Evolutionary conservation across 2,888 invertebrate genomes (phyloP).

Genomic region (Petrophora chlorosata): DNA sequence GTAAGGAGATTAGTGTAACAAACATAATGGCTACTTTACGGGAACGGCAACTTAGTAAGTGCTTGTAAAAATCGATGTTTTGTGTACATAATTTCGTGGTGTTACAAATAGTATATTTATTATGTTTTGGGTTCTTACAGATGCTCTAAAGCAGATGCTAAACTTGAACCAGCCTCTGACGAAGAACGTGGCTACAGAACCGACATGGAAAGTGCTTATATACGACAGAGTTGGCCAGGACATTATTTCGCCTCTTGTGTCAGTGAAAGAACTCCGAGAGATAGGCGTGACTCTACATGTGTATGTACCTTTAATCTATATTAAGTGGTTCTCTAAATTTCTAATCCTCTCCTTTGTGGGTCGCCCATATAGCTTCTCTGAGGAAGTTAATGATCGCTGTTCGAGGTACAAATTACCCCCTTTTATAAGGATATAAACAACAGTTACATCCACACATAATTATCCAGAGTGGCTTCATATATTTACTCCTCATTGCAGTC

Average conservation of each 20-base stretch:
- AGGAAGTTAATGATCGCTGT: too few species aligned
- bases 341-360: too few species aligned
- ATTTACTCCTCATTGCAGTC: constrained; percentile 84
- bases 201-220: constrained; percentile 97
- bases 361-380: too few species aligned
- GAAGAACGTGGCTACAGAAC: constrained; percentile 91
- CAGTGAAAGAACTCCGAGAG: constrained; percentile 97
- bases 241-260: constrained; percentile 98
- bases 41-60: constrained; percentile 88
- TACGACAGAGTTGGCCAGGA: constrained; percentile 99
- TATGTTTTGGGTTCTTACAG: constrained; percentile 77
- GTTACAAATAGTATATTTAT: too few species aligned
- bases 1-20: constrained; percentile 35
- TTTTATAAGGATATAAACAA: too few species aligned
- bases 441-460: too few species aligned
- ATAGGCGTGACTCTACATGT: constrained; percentile 98
- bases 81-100: too few species aligned
- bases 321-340: too few species aligned
- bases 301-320: too few species aligned
- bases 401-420: too few species aligned
- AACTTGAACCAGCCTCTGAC: constrained; percentile 93
- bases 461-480: too few species aligned
- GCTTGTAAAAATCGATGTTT: neutral
- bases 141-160: constrained; percentile 97
- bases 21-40: constrained; percentile 86